Base-by-base conservation (phyloP, 2,888 invertebrate genomes). In the Maniola hyperantus region DNA sequence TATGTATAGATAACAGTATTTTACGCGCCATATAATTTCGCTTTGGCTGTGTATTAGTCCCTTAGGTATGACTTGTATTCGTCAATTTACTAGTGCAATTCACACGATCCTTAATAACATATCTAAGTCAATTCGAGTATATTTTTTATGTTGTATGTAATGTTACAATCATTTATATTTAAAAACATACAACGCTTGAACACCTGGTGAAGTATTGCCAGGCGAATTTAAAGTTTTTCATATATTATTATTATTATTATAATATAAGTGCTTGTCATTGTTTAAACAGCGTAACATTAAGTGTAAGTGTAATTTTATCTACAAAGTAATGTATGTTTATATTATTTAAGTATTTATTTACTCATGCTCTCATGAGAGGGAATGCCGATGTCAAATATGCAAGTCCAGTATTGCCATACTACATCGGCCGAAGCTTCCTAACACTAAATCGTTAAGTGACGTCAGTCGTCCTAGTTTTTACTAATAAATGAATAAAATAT, bases 51-150 rank as follows among this genome's bases (percentile, higher is more conserved):
- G 89, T 90, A 84, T 88, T 71, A 88, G 88, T 88, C 85, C 83
- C 81, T 82, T 88, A 85, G 81, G 81, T 82, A 79, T 79, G 82
- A 84, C 69, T 70, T 71, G 36, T 68, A 70, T 68, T 83, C 85
- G 83, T 84, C 85, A 83, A 87, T 83, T 84, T 84, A 85, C 83
- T 88, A 91, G 91, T 87, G 91, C 91, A 89, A 87, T 92, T 92
- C 92, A 92, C 92, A 87, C 82, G 92, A 88, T 92, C 92, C 92
- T 92, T 92, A 91, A 87, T 91, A 91, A 91, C 91, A 91, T 90
- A 91, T 92, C 92, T 91, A 92, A 92, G 92, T 92, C 91, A 91
- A 89, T 91, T 88, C 88, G 80, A 82, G 88, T 83, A 83, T 83
- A 83, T 77, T 58, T 60, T 81, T 79, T 84, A 34, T 57, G 81